Base-by-base conservation (phyloP, 1,140 invertebrate species). In the Calliphora vicina region DNA sequence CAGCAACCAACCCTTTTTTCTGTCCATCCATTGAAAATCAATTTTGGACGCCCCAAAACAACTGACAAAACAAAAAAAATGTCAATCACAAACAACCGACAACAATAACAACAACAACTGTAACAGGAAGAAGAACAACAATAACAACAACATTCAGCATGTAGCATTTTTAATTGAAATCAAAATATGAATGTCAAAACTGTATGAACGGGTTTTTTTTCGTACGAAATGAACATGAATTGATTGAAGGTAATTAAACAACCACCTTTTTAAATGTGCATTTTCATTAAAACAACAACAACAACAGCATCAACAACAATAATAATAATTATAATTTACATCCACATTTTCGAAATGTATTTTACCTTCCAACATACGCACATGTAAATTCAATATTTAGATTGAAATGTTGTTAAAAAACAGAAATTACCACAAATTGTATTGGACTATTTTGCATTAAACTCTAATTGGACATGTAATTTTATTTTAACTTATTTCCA, bases 111-210 rank as follows among this genome's bases (percentile, higher is more conserved):
- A 13, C 10, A 50, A 50, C 45, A 50, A 50, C 29, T 35, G 29
- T 35, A 35, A 35, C n/a, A n/a, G n/a, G n/a, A 35, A 35, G 2
- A 50, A 13, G 1, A 50, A 13, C 1, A 13, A 50, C 8, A 50
- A 50, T 50, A 50, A 13, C 10, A 50, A 35, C 13, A 15, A 57
- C 10, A 57, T 57, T 35, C 29, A 50, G 4, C 45, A 50, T 50
- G 45, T 50, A 50, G 1, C 15, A 50, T 50, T 35, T n/a, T n/a
- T 67, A 67, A 23, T 67, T 67, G 61, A 20, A 67, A 67, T 0
- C n/a, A 67, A 67, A 67, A 67, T 57, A 67, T 67, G 61, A 67
- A 23, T 67, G 61, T 67, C 61, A 67, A 50, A 50, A 50, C 12
- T 50, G 10, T 50, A 6, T 13, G 15, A 50, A 8, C 8, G 2